Evolutionary conservation across 2,888 invertebrate species (phyloP), one percentile per base, ranked within the genome.

Genomic region (Salpingus planirostris): DNA sequence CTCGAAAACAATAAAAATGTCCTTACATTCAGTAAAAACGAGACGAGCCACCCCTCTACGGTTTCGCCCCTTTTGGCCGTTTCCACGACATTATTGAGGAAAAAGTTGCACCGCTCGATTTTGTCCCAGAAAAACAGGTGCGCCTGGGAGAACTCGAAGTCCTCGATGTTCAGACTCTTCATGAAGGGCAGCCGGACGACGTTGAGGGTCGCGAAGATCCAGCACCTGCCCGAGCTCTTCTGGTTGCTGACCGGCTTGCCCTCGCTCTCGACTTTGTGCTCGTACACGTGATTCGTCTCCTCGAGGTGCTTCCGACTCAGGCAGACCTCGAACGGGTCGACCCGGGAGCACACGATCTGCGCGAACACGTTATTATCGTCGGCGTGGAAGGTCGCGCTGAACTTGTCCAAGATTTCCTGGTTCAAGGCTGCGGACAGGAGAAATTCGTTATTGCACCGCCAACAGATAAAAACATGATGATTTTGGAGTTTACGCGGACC

Each of bases 91-190:
- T 80, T 85, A 58, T 88, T 80, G 22, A 92, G 66, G 66, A 87
- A 85, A 60, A 79, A 90, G 63, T 92, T 86, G 41, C 84, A 79
- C 4, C 90, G 71, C 62, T 92, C 92, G 39, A 92, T 76, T 72
- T 91, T 92, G 55, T 92, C 91, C 87, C 90, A 91, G 64, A 88
- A 92, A 67, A 88, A 91, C 5, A 92, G 68, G 62, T 89, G 84
- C 25, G 76, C 78, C 62, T 91, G 91, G 24, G 89, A 90, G 60
- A 92, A 91, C 61, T 92, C 91, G 60, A 92, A 90, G 59, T 91
- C 91, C 33, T 91, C 91, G 40, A 92, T 60, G 50, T 78, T 78
- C 52, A 78, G 73, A 36, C 80, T 74, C 64, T 88, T 89, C 73
- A 86, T 82, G 55, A 91, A 85, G 1, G 88, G 86, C 50, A 87